These are phyloP conservation scores for Hemiprocne comata DNA, from an alignment of 2,113 vertebrate genomes.

Conservation along the genomic window DNA sequence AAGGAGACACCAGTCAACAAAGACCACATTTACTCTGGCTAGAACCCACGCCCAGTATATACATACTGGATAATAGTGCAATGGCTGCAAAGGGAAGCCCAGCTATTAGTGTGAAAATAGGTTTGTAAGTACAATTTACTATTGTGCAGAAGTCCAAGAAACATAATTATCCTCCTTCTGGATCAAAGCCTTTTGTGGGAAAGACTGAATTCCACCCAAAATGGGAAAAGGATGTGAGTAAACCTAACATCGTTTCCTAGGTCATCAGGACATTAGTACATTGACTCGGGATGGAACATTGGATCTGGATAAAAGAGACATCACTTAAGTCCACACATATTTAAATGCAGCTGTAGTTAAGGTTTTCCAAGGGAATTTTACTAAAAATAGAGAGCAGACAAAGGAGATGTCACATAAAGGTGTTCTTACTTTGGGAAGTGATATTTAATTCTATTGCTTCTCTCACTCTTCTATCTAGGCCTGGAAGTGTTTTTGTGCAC, in stretches of 20 bases:
- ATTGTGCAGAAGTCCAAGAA: background rate
- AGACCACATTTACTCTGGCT: background rate
- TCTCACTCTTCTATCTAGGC: constrained; percentile 52
- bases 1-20: background rate
- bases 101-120: background rate
- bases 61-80: background rate
- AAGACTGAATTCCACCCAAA: background rate
- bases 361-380: background rate
- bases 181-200: background rate
- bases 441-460: background rate
- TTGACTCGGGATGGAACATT: background rate
- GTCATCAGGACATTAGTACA: background rate
- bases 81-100: background rate
- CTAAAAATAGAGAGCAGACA: background rate
- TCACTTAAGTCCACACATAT: background rate
- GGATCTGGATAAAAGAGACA: background rate
- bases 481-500: constrained; percentile 69
- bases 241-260: background rate
- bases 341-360: background rate
- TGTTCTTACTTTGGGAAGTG: background rate
- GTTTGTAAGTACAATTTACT: background rate
- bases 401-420: background rate
- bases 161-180: background rate
- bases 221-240: background rate
- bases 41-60: background rate